Conservation (phyloP, 1,140 invertebrate genomes). For the Scaptodrosophila lebanonensis region DNA sequence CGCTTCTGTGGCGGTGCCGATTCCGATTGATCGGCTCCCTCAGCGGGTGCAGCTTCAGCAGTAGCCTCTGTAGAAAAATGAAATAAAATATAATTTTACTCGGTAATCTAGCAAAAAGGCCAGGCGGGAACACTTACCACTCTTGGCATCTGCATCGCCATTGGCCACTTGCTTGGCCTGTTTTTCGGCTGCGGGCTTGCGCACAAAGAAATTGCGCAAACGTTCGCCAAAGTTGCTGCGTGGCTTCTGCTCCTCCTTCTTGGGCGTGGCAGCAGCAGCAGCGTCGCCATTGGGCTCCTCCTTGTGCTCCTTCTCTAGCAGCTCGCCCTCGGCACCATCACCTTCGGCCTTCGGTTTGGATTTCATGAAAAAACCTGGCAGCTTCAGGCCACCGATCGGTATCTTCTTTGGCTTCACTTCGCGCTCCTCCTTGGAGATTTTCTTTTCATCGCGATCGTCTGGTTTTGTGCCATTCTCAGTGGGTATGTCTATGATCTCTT, state of each 20-base stretch:
- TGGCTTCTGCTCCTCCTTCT: conserved; percentile 68
- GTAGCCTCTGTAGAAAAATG: conserved; percentile 54
- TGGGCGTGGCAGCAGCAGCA: conserved; percentile 2
- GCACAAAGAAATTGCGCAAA: conserved; percentile 66
- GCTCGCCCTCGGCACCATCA: conserved; percentile 77
- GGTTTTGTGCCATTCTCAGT: conserved; percentile 60
- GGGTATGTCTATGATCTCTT: conserved; percentile 75
- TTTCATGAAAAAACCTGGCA: conserved; percentile 88
- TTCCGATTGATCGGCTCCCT: conserved; percentile 53
- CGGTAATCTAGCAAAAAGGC: too few species aligned
- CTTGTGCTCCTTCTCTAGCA: conserved; percentile 75
- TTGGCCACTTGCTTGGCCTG: conserved; percentile 55
- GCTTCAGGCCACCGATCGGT: conserved; percentile 88
- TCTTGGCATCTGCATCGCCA: conserved; percentile 68
- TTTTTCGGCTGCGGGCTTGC: conserved; percentile 63
- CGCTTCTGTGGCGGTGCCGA: conserved; percentile 58
- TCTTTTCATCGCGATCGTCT: conserved; percentile 78
- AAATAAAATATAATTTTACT: too few species aligned
- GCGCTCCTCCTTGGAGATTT: conserved; percentile 82
- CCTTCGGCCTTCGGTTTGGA: conserved; percentile 80
- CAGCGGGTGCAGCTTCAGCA: conserved; percentile 78
- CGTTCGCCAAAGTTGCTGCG: conserved; percentile 58
- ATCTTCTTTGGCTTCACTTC: conserved; percentile 88
- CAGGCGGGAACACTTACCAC: conserved; percentile 61
- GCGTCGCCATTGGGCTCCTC: conserved; percentile 53